These are phyloP conservation scores for Sebastes minor DNA, from an alignment of 2,797 vertebrate species.

Conservation along the genomic window DNA sequence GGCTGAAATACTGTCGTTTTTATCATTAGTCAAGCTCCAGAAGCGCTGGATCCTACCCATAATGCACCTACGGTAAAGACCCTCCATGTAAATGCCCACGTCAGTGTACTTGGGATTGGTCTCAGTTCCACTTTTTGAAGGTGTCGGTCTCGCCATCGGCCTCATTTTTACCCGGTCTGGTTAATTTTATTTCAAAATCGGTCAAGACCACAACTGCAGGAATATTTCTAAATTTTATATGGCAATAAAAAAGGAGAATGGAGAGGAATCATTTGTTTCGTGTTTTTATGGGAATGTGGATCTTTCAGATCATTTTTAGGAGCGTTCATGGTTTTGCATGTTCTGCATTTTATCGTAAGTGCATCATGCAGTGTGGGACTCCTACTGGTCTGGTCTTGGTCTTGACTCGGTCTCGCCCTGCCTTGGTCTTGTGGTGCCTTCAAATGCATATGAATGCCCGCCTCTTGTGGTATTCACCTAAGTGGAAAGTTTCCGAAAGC, in stretches of 20 bases:
- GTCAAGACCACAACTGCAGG: no score
- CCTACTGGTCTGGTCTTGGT: neutral
- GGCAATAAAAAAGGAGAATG: no score
- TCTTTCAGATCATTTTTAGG: neutral
- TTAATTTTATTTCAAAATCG: no score
- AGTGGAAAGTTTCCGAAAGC: no score
- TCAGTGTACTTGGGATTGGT: accelerated
- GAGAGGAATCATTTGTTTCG: no score
- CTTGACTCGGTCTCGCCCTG: neutral
- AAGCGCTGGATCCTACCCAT: neutral
- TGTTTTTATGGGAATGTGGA: no score
- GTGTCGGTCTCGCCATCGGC: no score
- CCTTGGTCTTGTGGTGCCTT: neutral
- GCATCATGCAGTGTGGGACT: neutral
- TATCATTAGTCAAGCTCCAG: neutral
- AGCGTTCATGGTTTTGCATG: neutral
- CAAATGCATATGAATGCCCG: accelerated
- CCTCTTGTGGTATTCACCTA: no score
- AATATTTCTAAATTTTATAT: no score
- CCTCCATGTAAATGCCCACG: neutral
- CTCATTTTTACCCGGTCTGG: no score
- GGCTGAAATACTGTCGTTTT: neutral
- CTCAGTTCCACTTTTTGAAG: accelerated
- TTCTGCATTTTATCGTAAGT: neutral
- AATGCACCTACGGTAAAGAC: neutral